Percentiles rank a stretch among this genome's conserved stretches.
phyloP scores from a whole-genome alignment of 2,113 vertebrate species.

The Arizona elegans region DNA sequence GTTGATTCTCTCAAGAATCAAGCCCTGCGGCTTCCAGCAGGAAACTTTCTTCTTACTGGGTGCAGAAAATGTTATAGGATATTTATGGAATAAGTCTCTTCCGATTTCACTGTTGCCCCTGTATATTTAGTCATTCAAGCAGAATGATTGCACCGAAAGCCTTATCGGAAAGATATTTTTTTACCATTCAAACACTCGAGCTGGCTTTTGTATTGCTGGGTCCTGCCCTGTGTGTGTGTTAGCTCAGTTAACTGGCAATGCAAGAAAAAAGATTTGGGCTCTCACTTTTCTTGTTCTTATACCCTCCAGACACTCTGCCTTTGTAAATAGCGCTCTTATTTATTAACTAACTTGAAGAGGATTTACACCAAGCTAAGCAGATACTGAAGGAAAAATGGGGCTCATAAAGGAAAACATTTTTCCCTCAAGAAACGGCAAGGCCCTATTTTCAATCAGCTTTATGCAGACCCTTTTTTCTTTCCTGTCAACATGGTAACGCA shows the following conservation, averaged over 20 bases:
- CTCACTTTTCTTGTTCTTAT: background rate
- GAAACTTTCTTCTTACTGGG: background rate
- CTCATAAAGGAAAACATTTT: background rate
- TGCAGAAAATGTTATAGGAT: background rate
- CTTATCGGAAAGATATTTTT: background rate
- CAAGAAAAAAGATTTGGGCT: background rate
- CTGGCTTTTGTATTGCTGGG: background rate
- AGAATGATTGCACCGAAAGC: background rate
- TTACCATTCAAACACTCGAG: background rate
- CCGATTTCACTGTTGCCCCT: background rate
- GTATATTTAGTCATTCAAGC: background rate
- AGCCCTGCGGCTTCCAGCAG: background rate
- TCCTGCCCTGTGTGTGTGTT: background rate
- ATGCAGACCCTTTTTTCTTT: background rate
- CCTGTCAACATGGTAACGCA: background rate
- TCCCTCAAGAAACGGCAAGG: background rate
- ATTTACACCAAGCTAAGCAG: background rate
- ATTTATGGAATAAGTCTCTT: background rate
- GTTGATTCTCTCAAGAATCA: background rate
- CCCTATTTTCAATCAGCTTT: background rate
- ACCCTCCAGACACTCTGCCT: background rate
- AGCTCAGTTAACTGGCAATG: background rate
- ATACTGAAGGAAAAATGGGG: background rate
- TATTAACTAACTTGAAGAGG: background rate
- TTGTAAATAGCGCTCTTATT: background rate